Percentiles rank a stretch among this genome's conserved stretches.
These are phyloP conservation scores for Equus quagga DNA, from an alignment of 2,113 vertebrate species.

Conservation along the genomic window DNA sequence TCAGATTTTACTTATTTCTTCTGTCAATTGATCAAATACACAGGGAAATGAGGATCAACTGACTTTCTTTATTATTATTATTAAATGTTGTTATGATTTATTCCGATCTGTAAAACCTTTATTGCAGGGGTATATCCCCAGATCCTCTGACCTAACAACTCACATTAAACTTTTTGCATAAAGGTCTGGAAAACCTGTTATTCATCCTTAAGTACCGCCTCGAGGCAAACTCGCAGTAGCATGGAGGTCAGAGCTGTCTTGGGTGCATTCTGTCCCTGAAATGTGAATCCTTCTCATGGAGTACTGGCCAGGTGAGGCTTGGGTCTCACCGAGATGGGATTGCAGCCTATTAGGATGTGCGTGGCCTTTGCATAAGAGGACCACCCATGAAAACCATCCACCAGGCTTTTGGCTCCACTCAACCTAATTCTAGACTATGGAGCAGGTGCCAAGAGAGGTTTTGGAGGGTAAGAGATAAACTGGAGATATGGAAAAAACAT, in stretches of 20 bases:
- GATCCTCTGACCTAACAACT: neutral
- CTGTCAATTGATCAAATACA: neutral
- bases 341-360: neutral
- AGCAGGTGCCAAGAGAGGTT: neutral
- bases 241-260: neutral
- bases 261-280: neutral
- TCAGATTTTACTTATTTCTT: neutral
- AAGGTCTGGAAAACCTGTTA: neutral
- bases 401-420: neutral
- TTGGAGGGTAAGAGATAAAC: neutral
- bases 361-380: neutral
- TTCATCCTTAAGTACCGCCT: neutral
- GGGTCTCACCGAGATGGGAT: neutral
- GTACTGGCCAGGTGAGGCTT: fast-evolving
- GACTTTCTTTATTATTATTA: neutral
- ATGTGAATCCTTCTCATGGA: neutral
- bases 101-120: neutral
- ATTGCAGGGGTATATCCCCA: neutral
- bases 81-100: neutral
- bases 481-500: neutral
- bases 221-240: neutral
- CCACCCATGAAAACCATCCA: too few species aligned
- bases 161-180: neutral
- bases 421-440: neutral
- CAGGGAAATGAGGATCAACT: neutral